These are phyloP conservation scores for Chloropsis hardwickii DNA, from an alignment of 2,113 vertebrate genomes.

Conservation along the genomic window DNA sequence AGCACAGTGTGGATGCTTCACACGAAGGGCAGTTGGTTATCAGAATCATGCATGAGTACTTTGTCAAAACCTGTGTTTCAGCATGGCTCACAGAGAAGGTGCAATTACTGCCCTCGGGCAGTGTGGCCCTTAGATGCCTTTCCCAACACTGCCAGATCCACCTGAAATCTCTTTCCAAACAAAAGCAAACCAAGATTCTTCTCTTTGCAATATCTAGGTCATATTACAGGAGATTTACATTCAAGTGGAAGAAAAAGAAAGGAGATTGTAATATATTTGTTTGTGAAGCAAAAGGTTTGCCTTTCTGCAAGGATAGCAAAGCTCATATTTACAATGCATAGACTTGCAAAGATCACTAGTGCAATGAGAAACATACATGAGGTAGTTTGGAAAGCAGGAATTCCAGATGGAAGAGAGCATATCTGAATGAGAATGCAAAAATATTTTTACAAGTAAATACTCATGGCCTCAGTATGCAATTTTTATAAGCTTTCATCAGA, in stretches of 20 bases:
- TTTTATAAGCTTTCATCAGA: background rate
- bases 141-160: slow-evolving; percentile 14
- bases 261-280: background rate
- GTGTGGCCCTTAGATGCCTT: background rate
- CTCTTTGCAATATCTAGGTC: background rate
- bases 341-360: background rate
- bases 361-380: background rate
- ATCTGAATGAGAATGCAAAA: background rate
- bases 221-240: background rate
- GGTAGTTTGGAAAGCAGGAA: background rate
- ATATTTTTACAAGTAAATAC: background rate
- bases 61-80: slow-evolving; percentile 8
- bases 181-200: slow-evolving; percentile 12
- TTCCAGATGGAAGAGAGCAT: background rate
- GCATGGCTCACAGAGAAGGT: slow-evolving; percentile 19
- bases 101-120: background rate
- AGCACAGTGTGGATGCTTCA: background rate
- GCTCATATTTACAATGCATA: background rate
- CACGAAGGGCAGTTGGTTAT: slow-evolving; percentile 14
- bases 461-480: background rate
- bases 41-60: background rate
- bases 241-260: background rate
- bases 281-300: background rate
- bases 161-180: slow-evolving; percentile 52
- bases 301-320: background rate